Base-by-base conservation (phyloP, 1,140 invertebrate genomes). In the Saxidomus purpurata region DNA sequence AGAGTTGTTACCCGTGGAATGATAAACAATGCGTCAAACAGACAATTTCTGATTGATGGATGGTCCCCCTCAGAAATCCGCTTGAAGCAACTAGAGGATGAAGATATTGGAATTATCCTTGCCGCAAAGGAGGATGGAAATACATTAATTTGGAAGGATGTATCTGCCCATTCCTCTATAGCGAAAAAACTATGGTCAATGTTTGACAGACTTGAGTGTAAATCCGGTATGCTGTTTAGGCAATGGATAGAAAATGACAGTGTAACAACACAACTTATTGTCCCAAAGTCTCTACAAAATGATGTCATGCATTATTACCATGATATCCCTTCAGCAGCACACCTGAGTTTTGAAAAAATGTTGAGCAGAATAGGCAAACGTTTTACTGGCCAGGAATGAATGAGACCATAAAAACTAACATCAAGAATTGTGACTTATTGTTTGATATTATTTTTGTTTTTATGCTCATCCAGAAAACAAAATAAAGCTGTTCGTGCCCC, bases 331-430 rank as follows among this genome's bases (percentile, higher is more conserved):
- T 84, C 89, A 38, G 82, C 91, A 19, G 89, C 52, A 25, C 89
- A 91, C 77, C 47, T 77, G 47, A 63, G 40, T 74, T 11, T 28
- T 74, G 80, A 83, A 25, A 77, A 81, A 63, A 69, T 82, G 61
- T 38, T 80, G 28, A 34, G 11, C 17, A 59, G 36, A 31, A 25
- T 88, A 49, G 22, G n/a, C 43, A 87, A 59, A 34, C 52, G 22
- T 88, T 79, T 59, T 90, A 87, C 47, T 90, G 90, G 90, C 80
- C 84, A 3, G 52, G 69, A 36, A 87, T 90, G 63, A 91, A 82
- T 36, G 19, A 63, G 0, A 28, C 36, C 52, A 59, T 90, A 25
- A n/a, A 83, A 19, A 49, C 77, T 2, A 87, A 83, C 49, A 52
- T 43, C 34, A 82, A 52, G n/a, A 71, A 9, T 1, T 91, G 90